A percentile compares a stretch with the other conserved stretches of the same genome.
Conservation (phyloP, 2,888 invertebrate genomes). For the Chrysopilus asiliformis region DNA sequence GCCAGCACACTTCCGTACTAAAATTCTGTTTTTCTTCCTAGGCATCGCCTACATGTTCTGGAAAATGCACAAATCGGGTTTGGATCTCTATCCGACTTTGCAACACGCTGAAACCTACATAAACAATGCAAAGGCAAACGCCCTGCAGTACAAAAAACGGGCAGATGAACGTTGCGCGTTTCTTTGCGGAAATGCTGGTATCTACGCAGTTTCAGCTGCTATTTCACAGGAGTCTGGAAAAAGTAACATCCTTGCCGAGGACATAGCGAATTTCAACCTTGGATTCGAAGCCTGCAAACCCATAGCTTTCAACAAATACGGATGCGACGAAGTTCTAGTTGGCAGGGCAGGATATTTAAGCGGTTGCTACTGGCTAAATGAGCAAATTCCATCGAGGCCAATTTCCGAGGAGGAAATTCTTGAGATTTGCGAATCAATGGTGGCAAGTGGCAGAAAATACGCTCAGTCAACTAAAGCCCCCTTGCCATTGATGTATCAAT, state of each 20-base stretch:
- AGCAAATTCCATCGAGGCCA: conserved; percentile 26
- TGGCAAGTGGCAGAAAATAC: conserved; percentile 59
- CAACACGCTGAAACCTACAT: conserved; percentile 49
- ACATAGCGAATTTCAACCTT: conserved; percentile 28
- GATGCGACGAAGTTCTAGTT: conserved; percentile 74
- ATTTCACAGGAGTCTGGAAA: conserved; percentile 39
- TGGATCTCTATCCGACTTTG: conserved; percentile 39
- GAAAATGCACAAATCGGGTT: conserved; percentile 45
- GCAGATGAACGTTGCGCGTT: conserved; percentile 53
- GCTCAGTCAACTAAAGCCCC: conserved; percentile 42
- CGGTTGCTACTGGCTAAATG: conserved; percentile 58
- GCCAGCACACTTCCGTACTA: neutral
- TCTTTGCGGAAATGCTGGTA: conserved; percentile 66
- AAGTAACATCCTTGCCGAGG: conserved; percentile 34
- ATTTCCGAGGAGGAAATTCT: conserved; percentile 39
- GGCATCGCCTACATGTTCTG: conserved; percentile 68
- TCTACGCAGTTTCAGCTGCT: conserved; percentile 56
- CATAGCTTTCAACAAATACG: conserved; percentile 44
- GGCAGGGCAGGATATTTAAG: conserved; percentile 73
- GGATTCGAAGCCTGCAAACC: conserved; percentile 39
- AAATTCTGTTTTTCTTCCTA: conserved; percentile 5
- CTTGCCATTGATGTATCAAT: conserved; percentile 63
- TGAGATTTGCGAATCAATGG: conserved; percentile 52
- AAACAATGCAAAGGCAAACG: conserved; percentile 44
- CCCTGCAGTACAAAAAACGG: conserved; percentile 35